Conservation (phyloP, 2,888 invertebrate species). For the Andrena haemorrhoa region DNA sequence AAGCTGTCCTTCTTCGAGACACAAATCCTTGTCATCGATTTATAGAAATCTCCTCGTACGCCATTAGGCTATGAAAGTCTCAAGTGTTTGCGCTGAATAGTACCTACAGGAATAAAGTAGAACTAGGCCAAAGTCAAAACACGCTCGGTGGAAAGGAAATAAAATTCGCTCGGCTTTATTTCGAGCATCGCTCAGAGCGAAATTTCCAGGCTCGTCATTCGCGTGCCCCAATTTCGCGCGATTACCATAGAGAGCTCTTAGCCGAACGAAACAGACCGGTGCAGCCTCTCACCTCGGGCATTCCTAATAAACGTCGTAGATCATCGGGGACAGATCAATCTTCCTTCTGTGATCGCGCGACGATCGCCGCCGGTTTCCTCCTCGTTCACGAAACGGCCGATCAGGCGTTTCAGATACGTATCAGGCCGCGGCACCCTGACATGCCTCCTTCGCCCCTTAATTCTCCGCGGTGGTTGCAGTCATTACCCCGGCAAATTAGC, state of each 20-base stretch:
- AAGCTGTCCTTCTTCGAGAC: too few species aligned
- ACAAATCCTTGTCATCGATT: not conserved
- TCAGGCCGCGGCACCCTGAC: conserved; percentile 21
- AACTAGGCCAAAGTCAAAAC: not conserved
- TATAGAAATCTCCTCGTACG: not conserved
- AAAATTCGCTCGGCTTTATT: not conserved
- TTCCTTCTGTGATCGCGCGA: conserved; percentile 61
- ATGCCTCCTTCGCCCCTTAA: conserved; percentile 49
- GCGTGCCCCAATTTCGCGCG: conserved; percentile 35
- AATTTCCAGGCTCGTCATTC: conserved; percentile 27
- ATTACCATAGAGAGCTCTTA: conserved; percentile 35
- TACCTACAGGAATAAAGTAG: not conserved
- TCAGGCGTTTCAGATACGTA: conserved; percentile 61
- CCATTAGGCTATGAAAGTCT: not conserved
- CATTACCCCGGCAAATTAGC: conserved; percentile 71
- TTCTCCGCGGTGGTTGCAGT: conserved; percentile 59
- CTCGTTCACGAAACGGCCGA: conserved; percentile 64
- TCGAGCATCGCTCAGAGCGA: not conserved
- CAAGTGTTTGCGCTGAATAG: not conserved
- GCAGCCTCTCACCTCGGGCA: conserved; percentile 53
- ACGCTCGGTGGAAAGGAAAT: not conserved
- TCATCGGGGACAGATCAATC: conserved; percentile 68
- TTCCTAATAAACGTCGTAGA: conserved; percentile 66
- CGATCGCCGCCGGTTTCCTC: conserved; percentile 57
- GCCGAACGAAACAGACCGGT: conserved; percentile 29